Conservation (phyloP, 2,113 vertebrate species). For the Notechis scutatus region DNA sequence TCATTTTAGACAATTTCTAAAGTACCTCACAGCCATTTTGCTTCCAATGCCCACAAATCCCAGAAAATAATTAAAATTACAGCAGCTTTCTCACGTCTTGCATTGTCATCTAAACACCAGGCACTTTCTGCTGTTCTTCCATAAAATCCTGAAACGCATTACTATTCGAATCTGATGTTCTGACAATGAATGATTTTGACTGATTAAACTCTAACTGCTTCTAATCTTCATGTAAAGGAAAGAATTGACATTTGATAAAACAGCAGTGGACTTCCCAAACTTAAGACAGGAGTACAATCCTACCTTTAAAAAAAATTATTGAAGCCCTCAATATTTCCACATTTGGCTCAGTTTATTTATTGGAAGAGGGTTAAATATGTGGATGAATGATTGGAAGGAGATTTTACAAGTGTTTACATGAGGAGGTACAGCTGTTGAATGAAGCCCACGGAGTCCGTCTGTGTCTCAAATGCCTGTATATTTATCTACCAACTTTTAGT, state of each 20-base stretch:
- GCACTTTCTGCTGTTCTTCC: not conserved
- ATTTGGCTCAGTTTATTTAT: constrained; percentile 29
- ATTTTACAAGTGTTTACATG: constrained; percentile 5
- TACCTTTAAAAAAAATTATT: not conserved
- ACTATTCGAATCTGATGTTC: not conserved
- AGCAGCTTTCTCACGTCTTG: not conserved
- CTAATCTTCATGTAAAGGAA: not conserved
- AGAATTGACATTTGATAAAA: not conserved
- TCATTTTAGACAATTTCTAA: not conserved
- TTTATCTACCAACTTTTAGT: constrained; percentile 10
- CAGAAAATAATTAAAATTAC: not conserved
- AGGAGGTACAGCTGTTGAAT: constrained; percentile 24
- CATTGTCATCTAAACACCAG: not conserved
- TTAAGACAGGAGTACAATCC: not conserved
- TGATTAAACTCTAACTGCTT: not conserved
- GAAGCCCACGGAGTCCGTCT: constrained; percentile 2
- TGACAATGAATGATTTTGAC: not conserved
- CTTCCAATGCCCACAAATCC: not conserved
- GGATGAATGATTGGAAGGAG: constrained; percentile 15
- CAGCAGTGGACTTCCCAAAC: constrained; percentile 21
- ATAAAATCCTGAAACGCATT: not conserved
- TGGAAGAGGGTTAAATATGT: constrained; percentile 11
- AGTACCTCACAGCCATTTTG: not conserved
- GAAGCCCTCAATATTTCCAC: not conserved
- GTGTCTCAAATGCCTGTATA: constrained; percentile 22